Conservation (phyloP, 2,797 vertebrate species). For the Ptychadena robeensis region DNA sequence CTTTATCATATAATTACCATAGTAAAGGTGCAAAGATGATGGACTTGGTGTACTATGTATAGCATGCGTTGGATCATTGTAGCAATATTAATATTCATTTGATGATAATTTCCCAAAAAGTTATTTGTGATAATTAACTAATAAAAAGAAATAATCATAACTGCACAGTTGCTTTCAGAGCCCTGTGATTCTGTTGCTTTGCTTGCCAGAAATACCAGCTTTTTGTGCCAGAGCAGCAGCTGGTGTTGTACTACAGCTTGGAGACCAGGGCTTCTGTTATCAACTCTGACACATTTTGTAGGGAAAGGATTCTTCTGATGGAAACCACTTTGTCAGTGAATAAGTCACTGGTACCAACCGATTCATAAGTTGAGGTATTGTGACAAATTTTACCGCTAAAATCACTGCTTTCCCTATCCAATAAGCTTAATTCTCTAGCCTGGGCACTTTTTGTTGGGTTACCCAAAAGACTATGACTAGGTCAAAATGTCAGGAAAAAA, state of each 20-base stretch:
- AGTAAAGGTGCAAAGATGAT: too few species aligned
- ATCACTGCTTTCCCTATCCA: background rate
- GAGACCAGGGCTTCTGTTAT: background rate
- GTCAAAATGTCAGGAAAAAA: too few species aligned
- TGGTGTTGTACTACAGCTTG: background rate
- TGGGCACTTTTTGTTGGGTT: too few species aligned
- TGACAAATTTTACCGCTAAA: background rate
- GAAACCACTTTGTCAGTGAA: background rate
- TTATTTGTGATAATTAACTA: background rate
- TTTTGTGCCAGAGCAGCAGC: background rate
- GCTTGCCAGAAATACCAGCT: background rate
- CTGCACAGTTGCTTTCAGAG: background rate
- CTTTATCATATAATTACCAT: too few species aligned
- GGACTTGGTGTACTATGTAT: too few species aligned
- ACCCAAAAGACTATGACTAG: too few species aligned
- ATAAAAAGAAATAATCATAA: background rate
- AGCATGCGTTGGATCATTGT: too few species aligned
- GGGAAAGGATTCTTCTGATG: background rate
- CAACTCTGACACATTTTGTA: background rate
- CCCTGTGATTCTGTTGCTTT: background rate
- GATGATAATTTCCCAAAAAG: background rate
- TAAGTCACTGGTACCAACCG: background rate
- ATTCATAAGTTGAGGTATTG: background rate
- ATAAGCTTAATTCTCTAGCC: too few species aligned
- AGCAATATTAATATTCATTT: background rate